phyloP scores from a whole-genome alignment of 2,113 vertebrate genomes.

The Rhinolophus ferrumequinum region DNA sequence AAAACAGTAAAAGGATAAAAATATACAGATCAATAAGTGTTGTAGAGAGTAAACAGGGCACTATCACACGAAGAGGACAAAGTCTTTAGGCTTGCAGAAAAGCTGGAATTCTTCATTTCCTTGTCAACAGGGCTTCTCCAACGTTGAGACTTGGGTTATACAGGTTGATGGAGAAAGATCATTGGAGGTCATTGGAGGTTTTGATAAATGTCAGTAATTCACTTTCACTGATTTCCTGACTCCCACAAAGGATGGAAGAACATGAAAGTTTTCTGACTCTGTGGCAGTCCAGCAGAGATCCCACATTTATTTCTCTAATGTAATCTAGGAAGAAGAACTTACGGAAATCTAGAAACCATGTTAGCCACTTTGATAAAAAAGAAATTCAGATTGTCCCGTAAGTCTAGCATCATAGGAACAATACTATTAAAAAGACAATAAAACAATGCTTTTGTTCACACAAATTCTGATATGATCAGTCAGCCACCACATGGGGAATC shows the following conservation, averaged over 20 bases:
- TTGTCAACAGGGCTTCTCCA: not conserved
- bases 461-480: not conserved
- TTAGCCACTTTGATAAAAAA: not conserved
- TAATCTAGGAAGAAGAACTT: not conserved
- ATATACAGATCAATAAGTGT: not conserved
- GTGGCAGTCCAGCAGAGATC: not conserved
- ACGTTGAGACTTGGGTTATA: not conserved
- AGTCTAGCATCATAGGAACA: not conserved
- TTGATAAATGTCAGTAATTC: not conserved
- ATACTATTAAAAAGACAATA: not conserved
- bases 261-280: not conserved
- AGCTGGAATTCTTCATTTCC: not conserved
- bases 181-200: not conserved
- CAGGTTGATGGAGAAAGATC: not conserved
- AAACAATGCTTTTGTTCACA: slow-evolving; percentile 37
- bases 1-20: not conserved
- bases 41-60: not conserved
- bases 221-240: not conserved
- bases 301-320: not conserved
- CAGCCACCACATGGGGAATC: not conserved
- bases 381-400: not conserved
- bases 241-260: not conserved
- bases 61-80: not conserved
- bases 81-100: not conserved
- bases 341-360: not conserved